Conservation (phyloP, 64 coral and sea anemone species). For the Pachyseris speciosa region DNA sequence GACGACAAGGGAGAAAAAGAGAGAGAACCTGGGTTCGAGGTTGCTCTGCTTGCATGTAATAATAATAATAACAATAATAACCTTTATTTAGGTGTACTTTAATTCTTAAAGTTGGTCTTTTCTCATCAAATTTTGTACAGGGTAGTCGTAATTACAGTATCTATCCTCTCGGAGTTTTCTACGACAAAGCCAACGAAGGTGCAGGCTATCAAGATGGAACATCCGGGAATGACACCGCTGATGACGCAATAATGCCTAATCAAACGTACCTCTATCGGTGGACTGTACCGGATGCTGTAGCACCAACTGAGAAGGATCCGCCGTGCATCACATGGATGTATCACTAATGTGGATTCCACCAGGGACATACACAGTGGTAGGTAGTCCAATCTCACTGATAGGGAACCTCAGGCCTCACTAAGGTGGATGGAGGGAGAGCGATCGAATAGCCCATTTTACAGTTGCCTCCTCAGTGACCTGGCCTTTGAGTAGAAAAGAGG, state of each 20-base stretch:
- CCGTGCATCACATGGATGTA: slow-evolving; percentile 87
- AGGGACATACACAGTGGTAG: slow-evolving; percentile 89
- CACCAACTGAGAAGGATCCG: slow-evolving; percentile 71
- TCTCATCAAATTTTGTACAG: slow-evolving; percentile 21
- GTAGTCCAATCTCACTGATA: no score
- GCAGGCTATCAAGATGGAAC: slow-evolving; percentile 72
- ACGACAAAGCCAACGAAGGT: slow-evolving; percentile 91
- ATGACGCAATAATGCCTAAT: slow-evolving; percentile 73
- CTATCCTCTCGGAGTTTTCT: slow-evolving; percentile 85
- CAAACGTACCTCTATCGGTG: slow-evolving; percentile 70
- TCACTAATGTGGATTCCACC: slow-evolving; percentile 65
- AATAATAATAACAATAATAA: no score
- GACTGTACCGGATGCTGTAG: slow-evolving; percentile 79
- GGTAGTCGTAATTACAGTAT: slow-evolving; percentile 89
- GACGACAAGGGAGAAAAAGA: no score
- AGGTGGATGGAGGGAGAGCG: no score
- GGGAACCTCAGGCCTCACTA: no score
- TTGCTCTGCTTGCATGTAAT: no score
- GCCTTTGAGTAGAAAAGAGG: no score
- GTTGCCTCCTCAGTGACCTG: no score
- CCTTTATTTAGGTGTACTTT: no score
- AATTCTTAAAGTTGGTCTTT: no score
- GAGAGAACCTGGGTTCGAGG: no score
- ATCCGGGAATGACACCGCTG: slow-evolving; percentile 71
- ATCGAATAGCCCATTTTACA: no score